Evolutionary conservation across 2,888 invertebrate genomes (phyloP), one percentile per base, ranked within the genome.

Genomic region (Nymphalis polychloros): DNA sequence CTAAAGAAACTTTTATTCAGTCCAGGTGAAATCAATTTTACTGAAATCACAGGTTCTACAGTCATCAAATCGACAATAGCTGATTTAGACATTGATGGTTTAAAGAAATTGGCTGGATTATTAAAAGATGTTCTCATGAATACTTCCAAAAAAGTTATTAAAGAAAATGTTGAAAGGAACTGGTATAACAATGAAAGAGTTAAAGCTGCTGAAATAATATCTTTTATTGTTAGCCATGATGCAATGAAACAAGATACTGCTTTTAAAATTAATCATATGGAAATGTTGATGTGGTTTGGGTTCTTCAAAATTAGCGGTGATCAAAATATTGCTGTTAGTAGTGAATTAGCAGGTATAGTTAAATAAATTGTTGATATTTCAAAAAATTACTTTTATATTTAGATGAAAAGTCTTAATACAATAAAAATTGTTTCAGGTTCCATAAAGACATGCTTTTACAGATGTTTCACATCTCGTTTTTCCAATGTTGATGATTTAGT

Each of bases 1-100:
- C 82, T 97, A 49, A 94, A 94, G 67, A 95, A 94, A 76, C 82
- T 97, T 1, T 87, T 96, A 13, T 92, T 96, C 57, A 89, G 94
- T 80, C 96, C 96, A 0, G 96, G 96, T 5, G 94, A 95, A 77
- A 94, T 96, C 70, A 94, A 95, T 84, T 95, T 96, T 72, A 96
- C 96, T 78, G 96, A 96, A 86, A 94, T 94, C 46, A 95, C 96
- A 23, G 94, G 94, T 16, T 94, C 94, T 17, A 94, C 94, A 76
- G 82, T 96, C 59, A 86, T 96, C 0, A 95, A 95, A 80, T 93
- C 94, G 63, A 90, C 96, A 13, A 94, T 94, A n/a, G 87, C 90
- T 1, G 93, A 93, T 81, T 87, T 96, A 68, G 93, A 93, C 69
- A 85, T 84, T 8, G 93, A 93, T 61, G 95, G 95, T 8, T 93